phyloP scores from a whole-genome alignment of 2,888 invertebrate species.

The Polydrusus cervinus region DNA sequence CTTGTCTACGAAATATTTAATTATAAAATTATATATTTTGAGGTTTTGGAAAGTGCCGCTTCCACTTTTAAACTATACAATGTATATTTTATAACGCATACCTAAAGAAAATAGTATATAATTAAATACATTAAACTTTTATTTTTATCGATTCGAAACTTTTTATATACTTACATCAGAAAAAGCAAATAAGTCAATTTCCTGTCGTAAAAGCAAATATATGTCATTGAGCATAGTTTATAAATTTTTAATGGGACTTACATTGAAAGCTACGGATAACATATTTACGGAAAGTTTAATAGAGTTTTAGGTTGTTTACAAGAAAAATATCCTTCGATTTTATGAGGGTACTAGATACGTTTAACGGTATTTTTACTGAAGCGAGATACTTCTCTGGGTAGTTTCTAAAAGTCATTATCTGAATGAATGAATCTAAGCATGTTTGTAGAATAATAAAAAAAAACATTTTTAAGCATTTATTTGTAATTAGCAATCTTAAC shows the following conservation, averaged over 20 bases:
- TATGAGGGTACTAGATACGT: neutral
- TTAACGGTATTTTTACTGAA: neutral
- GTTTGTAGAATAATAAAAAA: neutral
- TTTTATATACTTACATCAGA: neutral
- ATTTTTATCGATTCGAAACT: neutral
- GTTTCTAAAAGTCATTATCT: too few species aligned
- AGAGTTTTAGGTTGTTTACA: conserved; percentile 8
- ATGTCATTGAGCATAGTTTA: conserved; percentile 7
- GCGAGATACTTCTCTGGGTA: too few species aligned
- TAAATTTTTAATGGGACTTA: conserved; percentile 11
- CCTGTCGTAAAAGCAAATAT: conserved; percentile 1
- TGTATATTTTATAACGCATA: neutral
- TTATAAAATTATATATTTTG: too few species aligned
- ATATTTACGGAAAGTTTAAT: conserved; percentile 11
- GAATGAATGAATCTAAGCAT: neutral
- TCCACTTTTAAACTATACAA: too few species aligned
- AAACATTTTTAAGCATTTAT: too few species aligned
- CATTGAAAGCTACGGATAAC: conserved; percentile 5
- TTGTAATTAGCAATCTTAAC: too few species aligned
- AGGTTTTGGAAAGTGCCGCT: too few species aligned
- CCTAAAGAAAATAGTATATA: neutral
- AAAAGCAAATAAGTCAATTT: conserved; percentile 1
- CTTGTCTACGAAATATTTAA: too few species aligned
- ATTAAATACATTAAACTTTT: neutral
- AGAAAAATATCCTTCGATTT: conserved; percentile 5